Base-by-base conservation (phyloP, 2,113 vertebrate genomes). In the Collichthys lucidus region DNA sequence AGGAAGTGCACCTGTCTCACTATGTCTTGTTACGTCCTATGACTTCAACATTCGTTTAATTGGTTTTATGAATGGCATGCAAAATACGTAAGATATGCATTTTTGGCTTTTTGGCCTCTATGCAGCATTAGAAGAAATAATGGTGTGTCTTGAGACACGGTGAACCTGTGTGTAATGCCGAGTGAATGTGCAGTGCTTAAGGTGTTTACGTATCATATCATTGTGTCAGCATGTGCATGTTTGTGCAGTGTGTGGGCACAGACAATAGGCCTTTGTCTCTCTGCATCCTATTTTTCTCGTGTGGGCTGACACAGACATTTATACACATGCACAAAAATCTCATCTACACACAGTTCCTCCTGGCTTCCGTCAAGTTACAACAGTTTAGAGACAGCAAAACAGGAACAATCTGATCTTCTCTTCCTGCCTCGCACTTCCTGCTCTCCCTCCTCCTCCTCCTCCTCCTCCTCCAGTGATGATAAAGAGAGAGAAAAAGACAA, bases 361-460 rank as follows among this genome's bases (percentile, higher is more conserved):
- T 70, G 86, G 72, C 88, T 93, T 93, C 89, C 90, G 83, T 86
- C 91, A 92, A 91, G 87, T 91, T 91, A 86, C 85, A 88, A 70
- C 86, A 85, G 87, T 77, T 85, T 86, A 89, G 68, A 92, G 92
- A 92, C 91, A 89, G 92, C 96, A 97, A 97, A 97, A 98, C 96
- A 97, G 97, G 97, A 97, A 97, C 96, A 96, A 95, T 96, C 95
- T 97, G 95, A 94, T 94, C 88, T 92, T 91, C 94, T 92, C 89
- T 96, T 95, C 95, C 95, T 95, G 94, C 84, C 85, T 88, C 79
- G 80, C 47, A 67, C 89, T 91, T 93, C 91, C 92, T 92, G 85
- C 55, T 67, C 40, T 15, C 62, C 49, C 42, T 40, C 74, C 52
- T 47, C 17, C 56, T 12, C 53, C n/a, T 29, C 52, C 35, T 20